Percentiles rank a stretch among this genome's conserved stretches.
phyloP scores from a whole-genome alignment of 1,140 invertebrate species.

The Pogonognathellus flavescens region DNA sequence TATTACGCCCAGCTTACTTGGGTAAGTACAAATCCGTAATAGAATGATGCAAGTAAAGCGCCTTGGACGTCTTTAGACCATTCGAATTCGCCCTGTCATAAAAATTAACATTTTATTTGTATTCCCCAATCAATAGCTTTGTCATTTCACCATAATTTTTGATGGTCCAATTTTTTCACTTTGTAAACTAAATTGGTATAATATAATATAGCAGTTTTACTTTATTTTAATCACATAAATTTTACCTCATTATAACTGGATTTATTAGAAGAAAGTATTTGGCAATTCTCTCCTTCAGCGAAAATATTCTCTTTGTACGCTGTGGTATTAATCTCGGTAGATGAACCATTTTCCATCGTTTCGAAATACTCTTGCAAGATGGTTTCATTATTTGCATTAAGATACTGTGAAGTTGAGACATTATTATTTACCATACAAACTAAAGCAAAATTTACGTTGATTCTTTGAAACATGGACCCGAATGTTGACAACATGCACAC shows the following conservation, averaged over 20 bases:
- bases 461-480: conserved; percentile 65
- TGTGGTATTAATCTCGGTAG: neutral
- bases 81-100: conserved; percentile 64
- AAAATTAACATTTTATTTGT: too few relatives aligned
- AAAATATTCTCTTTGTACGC: neutral
- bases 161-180: too few relatives aligned
- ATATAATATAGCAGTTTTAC: too few relatives aligned
- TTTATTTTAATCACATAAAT: too few relatives aligned
- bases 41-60: conserved; percentile 70
- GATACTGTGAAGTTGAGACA: neutral
- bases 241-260: too few relatives aligned
- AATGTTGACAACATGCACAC: conserved; percentile 51
- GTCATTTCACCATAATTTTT: too few relatives aligned
- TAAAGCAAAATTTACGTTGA: conserved; percentile 68
- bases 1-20: conserved; percentile 67
- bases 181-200: too few relatives aligned
- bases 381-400: neutral
- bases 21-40: conserved; percentile 70
- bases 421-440: conserved; percentile 68
- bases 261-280: too few relatives aligned
- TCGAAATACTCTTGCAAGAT: neutral
- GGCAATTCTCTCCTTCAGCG: neutral
- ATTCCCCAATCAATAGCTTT: too few relatives aligned
- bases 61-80: conserved; percentile 70
- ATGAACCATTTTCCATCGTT: neutral